Conservation (phyloP, 1,140 invertebrate genomes). For the Leucophenga varia region DNA sequence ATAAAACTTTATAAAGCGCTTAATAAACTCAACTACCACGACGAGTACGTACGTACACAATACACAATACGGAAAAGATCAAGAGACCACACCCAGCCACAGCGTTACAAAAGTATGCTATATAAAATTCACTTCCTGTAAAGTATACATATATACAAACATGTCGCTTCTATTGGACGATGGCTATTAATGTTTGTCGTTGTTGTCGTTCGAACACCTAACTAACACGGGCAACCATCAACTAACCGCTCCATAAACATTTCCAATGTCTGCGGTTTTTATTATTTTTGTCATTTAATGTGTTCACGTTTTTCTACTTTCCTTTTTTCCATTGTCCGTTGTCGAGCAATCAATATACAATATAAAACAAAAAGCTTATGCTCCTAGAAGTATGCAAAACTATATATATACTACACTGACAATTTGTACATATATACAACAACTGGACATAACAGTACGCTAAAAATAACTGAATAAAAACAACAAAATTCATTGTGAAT, state of each 20-base stretch:
- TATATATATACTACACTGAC: too few relatives aligned
- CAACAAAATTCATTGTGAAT: too few relatives aligned
- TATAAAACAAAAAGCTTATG: too few relatives aligned
- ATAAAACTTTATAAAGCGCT: conserved; percentile 12
- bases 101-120: not conserved
- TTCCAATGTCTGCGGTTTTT: conserved; percentile 16
- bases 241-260: conserved; percentile 16
- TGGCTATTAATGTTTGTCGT: conserved; percentile 1
- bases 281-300: conserved; percentile 8
- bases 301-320: not conserved
- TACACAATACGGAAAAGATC: not conserved
- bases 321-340: not conserved
- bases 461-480: too few relatives aligned
- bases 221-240: too few relatives aligned
- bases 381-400: too few relatives aligned
- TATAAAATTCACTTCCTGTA: too few relatives aligned
- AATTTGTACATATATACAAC: too few relatives aligned
- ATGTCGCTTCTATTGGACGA: too few relatives aligned
- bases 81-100: not conserved
- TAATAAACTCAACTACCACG: not conserved
- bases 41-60: conserved; percentile 1
- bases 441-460: too few relatives aligned
- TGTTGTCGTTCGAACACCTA: too few relatives aligned
- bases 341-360: too few relatives aligned
- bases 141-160: not conserved